Conservation (phyloP, 2,888 invertebrate genomes). For the Torymus tubicola region DNA sequence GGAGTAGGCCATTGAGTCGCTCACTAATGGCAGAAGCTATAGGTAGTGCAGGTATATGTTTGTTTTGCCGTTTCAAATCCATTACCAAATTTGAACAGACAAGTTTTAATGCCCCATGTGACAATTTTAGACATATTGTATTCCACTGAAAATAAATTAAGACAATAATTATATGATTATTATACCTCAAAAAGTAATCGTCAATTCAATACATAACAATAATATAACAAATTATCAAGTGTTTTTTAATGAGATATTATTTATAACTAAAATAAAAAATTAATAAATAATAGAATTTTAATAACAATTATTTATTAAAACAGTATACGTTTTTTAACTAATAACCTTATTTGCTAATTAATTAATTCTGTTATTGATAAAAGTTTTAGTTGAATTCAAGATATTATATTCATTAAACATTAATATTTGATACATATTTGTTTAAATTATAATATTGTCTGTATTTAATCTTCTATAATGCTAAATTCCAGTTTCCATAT, state of each 20-base stretch:
- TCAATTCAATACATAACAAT: slow-evolving; percentile 14
- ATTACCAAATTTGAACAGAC: slow-evolving; percentile 88
- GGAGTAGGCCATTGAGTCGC: slow-evolving; percentile 87
- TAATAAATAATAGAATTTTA: no score
- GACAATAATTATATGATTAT: neutral
- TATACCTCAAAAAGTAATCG: slow-evolving; percentile 20
- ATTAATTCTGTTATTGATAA: no score
- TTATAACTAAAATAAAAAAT: neutral
- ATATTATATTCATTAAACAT: no score
- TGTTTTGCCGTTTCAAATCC: slow-evolving; percentile 89
- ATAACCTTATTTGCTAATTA: neutral
- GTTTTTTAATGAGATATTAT: neutral
- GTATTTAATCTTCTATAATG: no score
- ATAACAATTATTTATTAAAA: no score
- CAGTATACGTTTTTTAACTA: no score
- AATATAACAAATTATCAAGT: neutral
- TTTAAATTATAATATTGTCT: no score
- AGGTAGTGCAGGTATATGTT: slow-evolving; percentile 90
- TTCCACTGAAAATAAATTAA: slow-evolving; percentile 85
- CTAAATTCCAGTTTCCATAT: no score
- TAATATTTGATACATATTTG: no score
- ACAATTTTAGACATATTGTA: slow-evolving; percentile 89
- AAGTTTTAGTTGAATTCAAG: no score
- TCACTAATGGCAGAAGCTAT: slow-evolving; percentile 94
- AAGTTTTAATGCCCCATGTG: slow-evolving; percentile 86